Percentiles rank a stretch among this genome's conserved stretches.
Conservation (phyloP, 2,113 vertebrate genomes). For the Vombatus ursinus region DNA sequence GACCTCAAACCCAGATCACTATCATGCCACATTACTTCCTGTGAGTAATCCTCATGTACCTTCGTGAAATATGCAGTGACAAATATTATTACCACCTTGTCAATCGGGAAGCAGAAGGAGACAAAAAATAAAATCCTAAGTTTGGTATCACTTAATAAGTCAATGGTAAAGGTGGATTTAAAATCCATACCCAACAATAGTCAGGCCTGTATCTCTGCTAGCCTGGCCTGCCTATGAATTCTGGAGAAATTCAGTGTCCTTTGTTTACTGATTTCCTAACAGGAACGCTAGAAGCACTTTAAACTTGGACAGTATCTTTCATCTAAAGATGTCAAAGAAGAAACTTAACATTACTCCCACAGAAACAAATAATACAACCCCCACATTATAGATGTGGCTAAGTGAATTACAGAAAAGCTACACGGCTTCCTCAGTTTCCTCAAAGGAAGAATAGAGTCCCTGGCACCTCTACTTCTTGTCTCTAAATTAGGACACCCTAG, state of each 20-base stretch:
- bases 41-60: neutral
- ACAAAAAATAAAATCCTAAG: neutral
- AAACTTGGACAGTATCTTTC: neutral
- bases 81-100: neutral
- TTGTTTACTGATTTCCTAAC: neutral
- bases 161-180: neutral
- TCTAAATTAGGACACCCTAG: neutral
- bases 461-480: neutral
- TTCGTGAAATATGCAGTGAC: neutral
- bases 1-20: neutral
- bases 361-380: neutral
- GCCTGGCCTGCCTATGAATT: neutral
- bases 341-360: neutral
- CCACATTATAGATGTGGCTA: neutral
- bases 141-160: neutral
- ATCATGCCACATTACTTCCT: neutral
- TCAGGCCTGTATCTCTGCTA: neutral
- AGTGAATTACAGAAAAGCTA: neutral
- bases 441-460: neutral
- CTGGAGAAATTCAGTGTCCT: neutral
- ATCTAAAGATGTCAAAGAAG: neutral
- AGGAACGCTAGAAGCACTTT: neutral
- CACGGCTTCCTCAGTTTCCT: neutral
- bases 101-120: neutral
- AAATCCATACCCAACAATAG: neutral